Evolutionary conservation across 2,888 invertebrate genomes (phyloP).

Genomic region (Seira sanloemensis): DNA sequence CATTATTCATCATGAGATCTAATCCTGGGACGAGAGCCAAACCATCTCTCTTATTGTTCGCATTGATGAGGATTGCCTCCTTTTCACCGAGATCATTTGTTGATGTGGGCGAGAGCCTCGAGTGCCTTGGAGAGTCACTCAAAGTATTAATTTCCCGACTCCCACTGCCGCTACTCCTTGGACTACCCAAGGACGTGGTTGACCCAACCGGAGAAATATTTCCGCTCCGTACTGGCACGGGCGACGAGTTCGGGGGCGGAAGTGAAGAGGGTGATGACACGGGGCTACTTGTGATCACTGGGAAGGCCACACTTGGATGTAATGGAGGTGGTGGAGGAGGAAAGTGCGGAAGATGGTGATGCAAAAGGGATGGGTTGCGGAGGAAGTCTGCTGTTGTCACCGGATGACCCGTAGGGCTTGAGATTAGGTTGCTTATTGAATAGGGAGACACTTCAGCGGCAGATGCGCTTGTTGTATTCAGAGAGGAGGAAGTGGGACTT

Average conservation of each 20-base stretch:
- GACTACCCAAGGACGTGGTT: slow-evolving; percentile 42
- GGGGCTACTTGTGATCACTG: slow-evolving; percentile 52
- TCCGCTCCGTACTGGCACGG: slow-evolving; percentile 45
- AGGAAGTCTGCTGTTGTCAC: slow-evolving; percentile 59
- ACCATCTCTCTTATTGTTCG: slow-evolving; percentile 22
- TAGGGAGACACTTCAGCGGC: slow-evolving; percentile 46
- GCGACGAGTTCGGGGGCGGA: slow-evolving; percentile 56
- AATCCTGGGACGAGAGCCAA: slow-evolving; percentile 63
- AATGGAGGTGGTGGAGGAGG: slow-evolving; percentile 44
- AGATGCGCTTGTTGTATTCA: slow-evolving; percentile 41
- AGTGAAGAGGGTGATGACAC: slow-evolving; percentile 46
- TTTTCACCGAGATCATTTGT: slow-evolving; percentile 40
- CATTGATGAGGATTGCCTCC: slow-evolving; percentile 23
- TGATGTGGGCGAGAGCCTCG: slow-evolving; percentile 46
- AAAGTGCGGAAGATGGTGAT: slow-evolving; percentile 22
- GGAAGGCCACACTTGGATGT: slow-evolving; percentile 46
- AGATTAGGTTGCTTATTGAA: slow-evolving; percentile 59
- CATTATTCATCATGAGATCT: slow-evolving; percentile 63
- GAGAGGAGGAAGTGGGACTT: slow-evolving; percentile 55
- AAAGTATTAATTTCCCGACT: slow-evolving; percentile 9
- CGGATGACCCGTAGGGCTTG: slow-evolving; percentile 54
- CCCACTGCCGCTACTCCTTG: slow-evolving; percentile 13
- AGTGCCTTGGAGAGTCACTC: slow-evolving; percentile 36
- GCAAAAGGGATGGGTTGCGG: slow-evolving; percentile 26
- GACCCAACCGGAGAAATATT: slow-evolving; percentile 51